Base-by-base conservation (phyloP, 2,797 vertebrate species). In the Arnoldichthys spilopterus region DNA sequence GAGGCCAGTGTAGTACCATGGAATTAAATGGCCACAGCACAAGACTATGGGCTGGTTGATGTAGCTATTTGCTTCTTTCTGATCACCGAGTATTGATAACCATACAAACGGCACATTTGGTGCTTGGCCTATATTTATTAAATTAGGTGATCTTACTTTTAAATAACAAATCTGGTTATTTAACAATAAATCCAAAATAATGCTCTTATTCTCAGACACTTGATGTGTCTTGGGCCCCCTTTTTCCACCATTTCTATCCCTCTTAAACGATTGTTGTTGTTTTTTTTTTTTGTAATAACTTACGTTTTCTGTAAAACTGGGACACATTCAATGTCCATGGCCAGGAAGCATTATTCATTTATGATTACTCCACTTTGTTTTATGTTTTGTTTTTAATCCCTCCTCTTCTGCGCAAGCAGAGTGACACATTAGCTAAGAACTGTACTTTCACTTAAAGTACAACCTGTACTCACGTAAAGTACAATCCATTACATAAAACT, bases 401-500 rank as follows among this genome's bases (percentile, higher is more conserved):
- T 18, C 40, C 63, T 76, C 37, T 62, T 37, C 72, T 73, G 47
- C 45, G 62, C 80, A 53, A 78, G 78, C 74, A 53, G 68, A 74
- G 80, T 84, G 75, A 86, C 75, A 80, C 54, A 80, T 88, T 87
- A 82, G 68, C 77, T 53, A 78, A 78, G 26, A 54, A 54, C 49
- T 59, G 67, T 30, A 26, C 20, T 43, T 58, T 68, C 32, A 11
- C 49, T 62, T 64, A 80, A 81, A 77, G 51, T 58, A 53, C 66
- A 78, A 78, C 61, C 26, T 54, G 34, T 43, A 63, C 54, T 76
- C 78, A 68, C n/a, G n/a, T n/a, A n/a, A n/a, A n/a, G n/a, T n/a
- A n/a, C n/a, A n/a, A n/a, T 74, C 51, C 61, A 69, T 78, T 68
- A 78, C 45, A 79, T 73, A 67, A 13, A 22, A 75, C 58, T 54